Conservation (phyloP, 2,888 invertebrate genomes). For the Athalia rosae region DNA sequence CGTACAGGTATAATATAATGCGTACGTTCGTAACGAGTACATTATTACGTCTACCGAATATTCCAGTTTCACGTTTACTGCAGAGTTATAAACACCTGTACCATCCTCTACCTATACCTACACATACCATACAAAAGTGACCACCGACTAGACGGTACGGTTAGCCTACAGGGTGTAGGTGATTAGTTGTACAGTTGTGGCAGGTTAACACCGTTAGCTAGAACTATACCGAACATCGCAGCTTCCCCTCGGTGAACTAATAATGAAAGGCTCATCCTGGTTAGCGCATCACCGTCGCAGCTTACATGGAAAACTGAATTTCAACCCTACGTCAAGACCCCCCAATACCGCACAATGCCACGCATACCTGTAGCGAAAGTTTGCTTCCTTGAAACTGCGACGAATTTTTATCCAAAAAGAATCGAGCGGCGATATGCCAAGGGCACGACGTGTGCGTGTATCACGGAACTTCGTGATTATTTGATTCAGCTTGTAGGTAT, state of each 20-base stretch:
- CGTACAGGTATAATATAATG: no score
- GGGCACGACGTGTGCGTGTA: no score
- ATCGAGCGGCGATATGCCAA: no score
- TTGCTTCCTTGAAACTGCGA: no score
- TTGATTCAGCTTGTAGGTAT: background rate
- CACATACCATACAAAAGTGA: background rate
- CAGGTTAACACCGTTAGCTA: constrained; percentile 32
- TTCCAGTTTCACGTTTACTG: no score
- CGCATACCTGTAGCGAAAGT: no score
- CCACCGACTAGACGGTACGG: constrained; percentile 13
- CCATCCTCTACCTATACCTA: background rate
- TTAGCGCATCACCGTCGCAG: constrained; percentile 65
- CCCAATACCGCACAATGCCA: constrained; percentile 25
- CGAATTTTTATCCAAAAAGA: no score
- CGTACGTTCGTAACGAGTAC: no score
- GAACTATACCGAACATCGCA: background rate
- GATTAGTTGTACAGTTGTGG: constrained; percentile 39
- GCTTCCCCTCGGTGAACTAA: constrained; percentile 58
- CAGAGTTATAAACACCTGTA: background rate
- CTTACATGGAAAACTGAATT: constrained; percentile 29
- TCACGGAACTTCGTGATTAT: constrained; percentile 2
- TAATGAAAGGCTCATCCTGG: constrained; percentile 68
- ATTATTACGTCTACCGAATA: no score
- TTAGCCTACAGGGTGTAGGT: constrained; percentile 14
- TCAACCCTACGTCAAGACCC: constrained; percentile 37